Percentiles rank a stretch among this genome's conserved stretches.
Evolutionary conservation across 2,797 vertebrate species (phyloP).

Genomic region (Paramormyrops hopkinsi): DNA sequence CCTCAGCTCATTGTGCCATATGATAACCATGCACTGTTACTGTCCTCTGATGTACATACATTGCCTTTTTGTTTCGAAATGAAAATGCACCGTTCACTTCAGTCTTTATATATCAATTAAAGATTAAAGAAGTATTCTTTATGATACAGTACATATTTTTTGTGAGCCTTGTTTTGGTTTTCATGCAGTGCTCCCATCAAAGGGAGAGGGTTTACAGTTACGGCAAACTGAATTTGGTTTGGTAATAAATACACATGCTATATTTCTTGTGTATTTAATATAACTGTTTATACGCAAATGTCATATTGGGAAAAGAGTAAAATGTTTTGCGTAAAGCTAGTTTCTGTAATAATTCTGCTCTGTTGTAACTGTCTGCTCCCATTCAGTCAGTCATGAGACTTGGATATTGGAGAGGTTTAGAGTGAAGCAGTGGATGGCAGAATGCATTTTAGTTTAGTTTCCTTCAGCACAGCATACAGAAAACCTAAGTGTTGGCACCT

Average conservation of each 20-base stretch:
- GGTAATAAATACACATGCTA: neutral
- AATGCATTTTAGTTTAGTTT: neutral
- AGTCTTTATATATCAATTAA: neutral
- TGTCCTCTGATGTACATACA: neutral
- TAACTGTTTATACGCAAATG: neutral
- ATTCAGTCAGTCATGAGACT: neutral
- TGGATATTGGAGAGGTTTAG: neutral
- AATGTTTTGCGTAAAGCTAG: neutral
- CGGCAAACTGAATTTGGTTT: neutral
- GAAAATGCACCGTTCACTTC: neutral
- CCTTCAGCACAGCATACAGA: neutral
- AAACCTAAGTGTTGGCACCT: neutral
- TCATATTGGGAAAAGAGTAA: constrained; percentile 11
- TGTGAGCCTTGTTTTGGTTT: neutral
- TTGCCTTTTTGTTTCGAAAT: neutral
- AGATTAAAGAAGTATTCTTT: neutral
- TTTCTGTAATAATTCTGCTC: neutral
- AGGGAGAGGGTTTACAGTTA: neutral
- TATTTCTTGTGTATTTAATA: no score
- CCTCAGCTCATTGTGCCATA: neutral
- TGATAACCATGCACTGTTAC: neutral
- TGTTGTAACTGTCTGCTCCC: neutral
- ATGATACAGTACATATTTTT: neutral
- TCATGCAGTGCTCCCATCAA: neutral
- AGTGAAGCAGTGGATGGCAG: neutral